Evolutionary conservation across 1,140 invertebrate genomes (phyloP), one percentile per base, ranked within the genome.

Genomic region (Aphidius ervi): DNA sequence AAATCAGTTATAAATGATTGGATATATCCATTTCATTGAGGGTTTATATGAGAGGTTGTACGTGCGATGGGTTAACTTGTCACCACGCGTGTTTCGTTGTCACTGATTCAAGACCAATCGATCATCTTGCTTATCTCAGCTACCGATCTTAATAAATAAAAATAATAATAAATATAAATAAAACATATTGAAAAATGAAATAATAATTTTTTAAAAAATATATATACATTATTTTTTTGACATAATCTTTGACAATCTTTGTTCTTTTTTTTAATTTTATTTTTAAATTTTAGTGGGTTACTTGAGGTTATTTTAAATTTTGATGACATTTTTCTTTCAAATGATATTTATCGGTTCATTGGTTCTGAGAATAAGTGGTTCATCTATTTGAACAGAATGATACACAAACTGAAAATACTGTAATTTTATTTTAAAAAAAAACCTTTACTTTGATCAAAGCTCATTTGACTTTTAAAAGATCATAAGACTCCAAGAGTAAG

Each of bases 91-190:
- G 49, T 50, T 58, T 40, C 52, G 58, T 58, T 65, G 61, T 67
- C 65, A 61, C 57, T 46, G 31, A 48, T 58, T 42, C 42, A 8
- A 49, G 61, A 63, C 67, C 74, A 77, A 31, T 77, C 75, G 75
- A 77, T 77, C 75, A 75, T 77, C 67, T 73, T 67, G 63, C 67
- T 75, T 76, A 77, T 77, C 75, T 71, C 72, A 72, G 73, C 68
- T 70, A 66, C 68, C 64, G 57, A 74, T 74, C 69, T 69, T 56
- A 53, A 63, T 64, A 71, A 67, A 67, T 63, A 69, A 65, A 16
- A 42, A 41, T 10, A 56, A 46, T 16, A 60, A 47, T 31, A 31
- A 31, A 31, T 31, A 31, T 16, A 16, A 16, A 16, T 16, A 31
- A 31, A 31, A 31, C 4, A 31, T 31, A 31, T 31, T 31, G 54